Conservation (phyloP, 2,888 invertebrate genomes). For the Chloromyia formosa region DNA sequence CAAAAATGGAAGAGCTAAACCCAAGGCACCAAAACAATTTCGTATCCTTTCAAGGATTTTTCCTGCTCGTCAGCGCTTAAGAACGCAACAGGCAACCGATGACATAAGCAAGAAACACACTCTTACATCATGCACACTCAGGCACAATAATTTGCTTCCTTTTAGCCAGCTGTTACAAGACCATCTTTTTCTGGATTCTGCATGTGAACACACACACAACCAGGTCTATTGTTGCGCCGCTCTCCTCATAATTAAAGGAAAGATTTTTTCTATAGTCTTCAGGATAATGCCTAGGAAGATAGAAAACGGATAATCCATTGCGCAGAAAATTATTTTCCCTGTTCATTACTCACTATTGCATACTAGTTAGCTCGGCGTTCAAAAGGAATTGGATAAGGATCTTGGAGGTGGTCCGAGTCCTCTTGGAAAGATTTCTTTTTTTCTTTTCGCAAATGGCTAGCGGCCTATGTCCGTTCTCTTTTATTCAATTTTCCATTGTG, state of each 20-base stretch:
- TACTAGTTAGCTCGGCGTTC: background rate
- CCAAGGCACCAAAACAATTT: background rate
- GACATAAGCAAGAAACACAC: no score
- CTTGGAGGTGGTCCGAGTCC: conserved; percentile 36
- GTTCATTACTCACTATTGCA: background rate
- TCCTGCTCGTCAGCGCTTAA: no score
- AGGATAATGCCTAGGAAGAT: background rate
- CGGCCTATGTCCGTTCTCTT: background rate
- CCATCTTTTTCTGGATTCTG: conserved; percentile 17
- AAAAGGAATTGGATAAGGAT: conserved; percentile 27
- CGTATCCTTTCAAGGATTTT: background rate
- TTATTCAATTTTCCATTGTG: conserved; percentile 34
- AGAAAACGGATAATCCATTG: conserved; percentile 19
- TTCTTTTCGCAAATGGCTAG: background rate
- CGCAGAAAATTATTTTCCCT: conserved; percentile 28
- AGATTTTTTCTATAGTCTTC: background rate
- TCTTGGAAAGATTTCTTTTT: background rate
- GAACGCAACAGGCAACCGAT: no score
- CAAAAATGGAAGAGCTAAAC: no score
- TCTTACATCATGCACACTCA: background rate
- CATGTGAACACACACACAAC: background rate
- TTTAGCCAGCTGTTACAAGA: conserved; percentile 39
- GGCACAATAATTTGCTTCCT: conserved; percentile 39
- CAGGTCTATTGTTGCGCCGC: conserved; percentile 36
- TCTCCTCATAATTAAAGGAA: conserved; percentile 38